A percentile compares a stretch with the other conserved stretches of the same genome.
These are phyloP conservation scores for Onthophagus sagittarius DNA, from an alignment of 2,888 invertebrate species.

Conservation along the genomic window DNA sequence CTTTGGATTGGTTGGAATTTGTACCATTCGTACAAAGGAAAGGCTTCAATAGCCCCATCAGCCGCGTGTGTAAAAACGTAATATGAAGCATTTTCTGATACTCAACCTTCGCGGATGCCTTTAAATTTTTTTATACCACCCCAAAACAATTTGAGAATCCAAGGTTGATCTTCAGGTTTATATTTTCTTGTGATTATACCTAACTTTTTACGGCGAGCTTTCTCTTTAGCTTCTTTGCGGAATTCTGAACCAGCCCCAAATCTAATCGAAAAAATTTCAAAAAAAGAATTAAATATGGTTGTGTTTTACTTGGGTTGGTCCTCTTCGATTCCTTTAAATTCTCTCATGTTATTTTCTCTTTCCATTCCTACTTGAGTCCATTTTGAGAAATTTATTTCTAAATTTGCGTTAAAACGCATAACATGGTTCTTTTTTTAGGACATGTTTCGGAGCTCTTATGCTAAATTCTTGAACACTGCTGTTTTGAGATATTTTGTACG, in stretches of 20 bases:
- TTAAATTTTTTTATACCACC: slow-evolving; percentile 77
- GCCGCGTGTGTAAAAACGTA: slow-evolving; percentile 96
- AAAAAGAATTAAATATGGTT: too few relatives aligned
- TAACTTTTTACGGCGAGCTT: slow-evolving; percentile 89
- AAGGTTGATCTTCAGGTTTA: slow-evolving; percentile 93
- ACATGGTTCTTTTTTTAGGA: slow-evolving; percentile 81
- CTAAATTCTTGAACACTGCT: slow-evolving; percentile 68
- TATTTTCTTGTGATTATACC: slow-evolving; percentile 86
- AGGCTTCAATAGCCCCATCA: slow-evolving; percentile 94
- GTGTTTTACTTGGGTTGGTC: slow-evolving; percentile 75
- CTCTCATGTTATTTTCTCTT: slow-evolving; percentile 89
- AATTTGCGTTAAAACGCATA: slow-evolving; percentile 84
- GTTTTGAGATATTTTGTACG: background rate
- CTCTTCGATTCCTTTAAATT: slow-evolving; percentile 83
- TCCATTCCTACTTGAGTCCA: slow-evolving; percentile 90
- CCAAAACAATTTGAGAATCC: slow-evolving; percentile 89
- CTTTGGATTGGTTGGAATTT: slow-evolving; percentile 85
- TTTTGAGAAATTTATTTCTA: slow-evolving; percentile 82
- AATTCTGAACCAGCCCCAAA: slow-evolving; percentile 99
- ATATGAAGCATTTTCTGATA: slow-evolving; percentile 94
- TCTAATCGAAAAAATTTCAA: too few relatives aligned
- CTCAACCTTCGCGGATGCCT: slow-evolving; percentile 86
- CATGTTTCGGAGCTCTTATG: slow-evolving; percentile 78
- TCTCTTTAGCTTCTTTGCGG: slow-evolving; percentile 89
- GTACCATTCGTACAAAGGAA: slow-evolving; percentile 95